Evolutionary conservation across 92 coral and sea anemone genomes (phyloP), one percentile per base, ranked within the genome.

Genomic region (Bergia puertoricense): DNA sequence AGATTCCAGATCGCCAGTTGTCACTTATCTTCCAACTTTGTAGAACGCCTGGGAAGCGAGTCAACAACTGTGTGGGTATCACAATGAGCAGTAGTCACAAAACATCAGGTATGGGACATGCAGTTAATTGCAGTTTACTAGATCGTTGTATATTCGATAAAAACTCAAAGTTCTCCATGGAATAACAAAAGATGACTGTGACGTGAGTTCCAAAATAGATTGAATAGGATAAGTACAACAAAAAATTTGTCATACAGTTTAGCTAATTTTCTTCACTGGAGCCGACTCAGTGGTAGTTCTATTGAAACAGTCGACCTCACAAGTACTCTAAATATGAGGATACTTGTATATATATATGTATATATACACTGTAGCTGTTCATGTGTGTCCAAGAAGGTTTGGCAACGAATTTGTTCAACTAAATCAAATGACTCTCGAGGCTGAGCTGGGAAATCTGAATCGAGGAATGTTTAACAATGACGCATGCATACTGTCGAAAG

Each of bases 1-100:
- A 72, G 59, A 75, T 84, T 84, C 87, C 39, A 84, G 87, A 30
- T 45, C 18, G 86, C 3, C 87, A 76, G 79, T 10, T 5, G 11
- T 38, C 77, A 8, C 23, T 46, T 46, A 72, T 81, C 74, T 41
- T 22, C 78, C 46, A 46, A 74, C 22, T 37, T 74, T 8, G 15
- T 8, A 76, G 51, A 14, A 42, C 50, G 80, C 14, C 73, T 57
- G n/a, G 37, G 46, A 41, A 41, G 50, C 38, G 54, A 30, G 77
- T 74, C 77, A 73, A 30, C 16, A 11, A 46, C 65, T 39, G 87
- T 36, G 82, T 43, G 82, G 59, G 59, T 59, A 37, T 16, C 54
- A 44, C 59, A 50, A 84, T 71, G 87, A 84, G 44, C 79, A 46
- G 67, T 84, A 68, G 37, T 37, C 79, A 71, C 7, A 84, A 30